Conservation (phyloP, 2,888 invertebrate species). For the Galerucella calmariensis region DNA sequence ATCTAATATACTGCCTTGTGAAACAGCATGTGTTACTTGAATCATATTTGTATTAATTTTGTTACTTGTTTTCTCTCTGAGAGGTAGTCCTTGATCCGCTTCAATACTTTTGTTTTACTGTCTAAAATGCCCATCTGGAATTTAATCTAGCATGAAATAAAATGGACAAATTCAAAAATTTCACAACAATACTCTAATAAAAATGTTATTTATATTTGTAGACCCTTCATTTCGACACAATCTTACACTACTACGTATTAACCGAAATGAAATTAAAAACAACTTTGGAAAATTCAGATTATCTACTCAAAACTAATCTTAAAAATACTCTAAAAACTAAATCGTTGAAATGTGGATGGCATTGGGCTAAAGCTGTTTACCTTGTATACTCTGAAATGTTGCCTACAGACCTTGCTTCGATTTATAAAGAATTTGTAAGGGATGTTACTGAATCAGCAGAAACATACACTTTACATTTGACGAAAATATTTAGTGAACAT, state of each 20-base stretch:
- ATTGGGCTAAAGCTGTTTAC: conserved; percentile 56
- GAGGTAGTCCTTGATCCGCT: too few species aligned
- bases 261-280: conserved; percentile 55
- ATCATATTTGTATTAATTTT: too few species aligned
- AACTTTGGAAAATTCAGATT: conserved; percentile 50
- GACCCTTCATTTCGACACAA: conserved; percentile 60
- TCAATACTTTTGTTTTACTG: too few species aligned
- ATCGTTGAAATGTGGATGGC: conserved; percentile 48
- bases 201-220: conserved; percentile 53
- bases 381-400: conserved; percentile 50
- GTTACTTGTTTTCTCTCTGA: too few species aligned
- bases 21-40: too few species aligned
- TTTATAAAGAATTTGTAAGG: conserved; percentile 48
- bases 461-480: conserved; percentile 53
- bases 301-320: conserved; percentile 50
- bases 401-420: conserved; percentile 38
- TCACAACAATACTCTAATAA: too few species aligned
- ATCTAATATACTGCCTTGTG: too few species aligned
- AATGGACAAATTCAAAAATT: too few species aligned
- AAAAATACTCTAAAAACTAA: conserved; percentile 48
- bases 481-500: conserved; percentile 56
- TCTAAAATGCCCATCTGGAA: too few species aligned
- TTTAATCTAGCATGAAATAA: too few species aligned
- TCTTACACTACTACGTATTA: conserved; percentile 51
- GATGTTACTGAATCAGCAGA: conserved; percentile 36